Base-by-base conservation (phyloP, 2,888 invertebrate species). In the Pelosia muscerda region DNA sequence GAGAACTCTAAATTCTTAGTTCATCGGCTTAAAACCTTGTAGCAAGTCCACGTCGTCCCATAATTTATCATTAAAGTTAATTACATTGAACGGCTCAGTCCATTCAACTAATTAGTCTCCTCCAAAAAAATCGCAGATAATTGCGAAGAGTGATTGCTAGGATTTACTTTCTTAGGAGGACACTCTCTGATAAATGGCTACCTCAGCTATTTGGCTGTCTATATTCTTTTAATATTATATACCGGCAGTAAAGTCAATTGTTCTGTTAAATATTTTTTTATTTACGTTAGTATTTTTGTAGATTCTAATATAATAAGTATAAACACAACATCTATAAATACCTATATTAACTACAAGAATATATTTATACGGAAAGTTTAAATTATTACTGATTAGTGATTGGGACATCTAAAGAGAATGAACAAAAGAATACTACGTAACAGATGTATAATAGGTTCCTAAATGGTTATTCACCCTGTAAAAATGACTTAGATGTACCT, bases 21-120 rank as follows among this genome's bases (percentile, higher is more conserved):
- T 73, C 68, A 65, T 74, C 71, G 62, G 68, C 74, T 80, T 80
- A 81, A 77, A 77, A 65, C 72, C 67, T 68, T 63, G 57, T 68
- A 75, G 74, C 71, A 82, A 84, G 76, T 81, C 77, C 60, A 74
- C 74, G 80, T 79, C 83, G 77, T 80, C 76, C 83, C 84, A 85
- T 90, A 86, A 88, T 92, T 91, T 87, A 90, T 92, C 89, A 91
- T 92, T 88, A 86, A 88, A 92, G 90, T 91, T 91, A 93, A 93
- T 93, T 91, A 90, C 86, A 84, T 87, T 83, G 85, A 90, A 89
- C 88, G 87, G 86, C 86, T 87, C 88, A 87, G 90, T 89, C 91
- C 92, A 92, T 92, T 90, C 88, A 78, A 86, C 88, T 92, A 93
- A 93, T 93, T 92, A 93, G 91, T 86, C 86, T 85, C 81, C 84